Evolutionary conservation across 2,113 vertebrate species (phyloP), one percentile per base, ranked within the genome.

Genomic region (Lampris incognitus): DNA sequence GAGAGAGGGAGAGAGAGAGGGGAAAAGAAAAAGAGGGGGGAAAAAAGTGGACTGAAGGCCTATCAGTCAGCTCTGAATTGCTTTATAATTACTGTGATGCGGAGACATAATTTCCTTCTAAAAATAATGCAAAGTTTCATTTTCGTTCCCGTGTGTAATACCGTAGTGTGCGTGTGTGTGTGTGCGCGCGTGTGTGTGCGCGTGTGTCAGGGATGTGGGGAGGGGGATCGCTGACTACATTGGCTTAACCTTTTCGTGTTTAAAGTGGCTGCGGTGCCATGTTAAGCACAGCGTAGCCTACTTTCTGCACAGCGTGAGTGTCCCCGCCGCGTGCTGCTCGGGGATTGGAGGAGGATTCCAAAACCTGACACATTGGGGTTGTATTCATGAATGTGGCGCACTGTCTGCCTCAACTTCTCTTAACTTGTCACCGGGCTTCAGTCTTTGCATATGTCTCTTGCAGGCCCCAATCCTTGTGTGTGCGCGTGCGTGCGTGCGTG

Each of bases 71-170:
- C 37, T 55, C 70, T 51, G 85, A 90, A 92, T 89, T 78, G 88
- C 88, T 87, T 90, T 84, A 89, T 94, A 92, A 94, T 93, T 92
- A 91, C 88, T 63, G 76, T 85, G 88, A 91, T 90, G 85, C 86
- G 67, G 65, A 69, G 81, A 86, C 83, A 68, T 89, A 69, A 86
- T 92, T 88, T 85, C 78, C 81, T 58, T 72, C 86, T 84, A 87
- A 90, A 91, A 93, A 91, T 90, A 91, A 93, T 89, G 85, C 85
- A 79, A 85, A 89, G 78, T 89, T 91, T 87, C 61, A 82, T 81
- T 86, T 78, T 66, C 58, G 42, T 57, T 40, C 69, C 11, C 9
- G 69, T 39, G 36, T n/a, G 83, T 85, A 79, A 79, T 66, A 57
- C 78, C 4, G 63, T 74, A 57, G 62, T n/a, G 57, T 38, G 58